These are phyloP conservation scores for Agriopis aurantiaria DNA, from an alignment of 2,888 invertebrate genomes.

Conservation along the genomic window DNA sequence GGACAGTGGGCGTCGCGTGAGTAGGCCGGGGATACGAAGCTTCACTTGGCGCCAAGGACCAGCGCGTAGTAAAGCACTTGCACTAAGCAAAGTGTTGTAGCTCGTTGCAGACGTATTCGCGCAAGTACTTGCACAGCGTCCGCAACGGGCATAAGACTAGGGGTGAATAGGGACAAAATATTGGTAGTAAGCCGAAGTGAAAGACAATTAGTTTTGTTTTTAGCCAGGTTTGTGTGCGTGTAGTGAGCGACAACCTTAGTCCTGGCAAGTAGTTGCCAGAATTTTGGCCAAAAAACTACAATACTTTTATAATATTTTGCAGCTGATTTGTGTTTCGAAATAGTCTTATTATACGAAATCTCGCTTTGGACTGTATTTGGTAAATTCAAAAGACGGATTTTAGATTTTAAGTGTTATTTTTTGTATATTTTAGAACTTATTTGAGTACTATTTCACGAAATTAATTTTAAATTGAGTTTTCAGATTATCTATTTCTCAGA, in stretches of 20 bases:
- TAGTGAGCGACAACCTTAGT: not conserved
- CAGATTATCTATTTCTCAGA: not conserved
- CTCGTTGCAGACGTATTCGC: too few species aligned
- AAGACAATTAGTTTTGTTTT: not conserved
- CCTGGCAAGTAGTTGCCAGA: constrained; percentile 7
- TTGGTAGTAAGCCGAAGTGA: too few species aligned
- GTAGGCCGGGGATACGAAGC: too few species aligned
- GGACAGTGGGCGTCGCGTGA: too few species aligned
- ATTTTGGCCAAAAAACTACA: not conserved
- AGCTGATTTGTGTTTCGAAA: constrained; percentile 6
- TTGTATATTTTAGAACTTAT: constrained; percentile 24
- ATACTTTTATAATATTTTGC: constrained; percentile 1
- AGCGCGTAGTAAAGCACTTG: too few species aligned
- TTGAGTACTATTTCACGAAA: not conserved
- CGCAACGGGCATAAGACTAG: too few species aligned
- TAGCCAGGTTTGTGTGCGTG: not conserved
- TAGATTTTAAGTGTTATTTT: constrained; percentile 34
- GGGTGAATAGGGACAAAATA: too few species aligned
- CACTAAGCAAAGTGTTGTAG: too few species aligned
- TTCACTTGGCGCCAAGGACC: too few species aligned
- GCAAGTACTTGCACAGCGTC: too few species aligned
- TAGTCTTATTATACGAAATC: constrained; percentile 1
- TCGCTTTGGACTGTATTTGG: constrained; percentile 8
- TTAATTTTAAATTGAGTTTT: not conserved
- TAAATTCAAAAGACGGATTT: constrained; percentile 32